These are phyloP conservation scores for Eilema griseolum DNA, from an alignment of 2,888 invertebrate genomes.

Conservation along the genomic window DNA sequence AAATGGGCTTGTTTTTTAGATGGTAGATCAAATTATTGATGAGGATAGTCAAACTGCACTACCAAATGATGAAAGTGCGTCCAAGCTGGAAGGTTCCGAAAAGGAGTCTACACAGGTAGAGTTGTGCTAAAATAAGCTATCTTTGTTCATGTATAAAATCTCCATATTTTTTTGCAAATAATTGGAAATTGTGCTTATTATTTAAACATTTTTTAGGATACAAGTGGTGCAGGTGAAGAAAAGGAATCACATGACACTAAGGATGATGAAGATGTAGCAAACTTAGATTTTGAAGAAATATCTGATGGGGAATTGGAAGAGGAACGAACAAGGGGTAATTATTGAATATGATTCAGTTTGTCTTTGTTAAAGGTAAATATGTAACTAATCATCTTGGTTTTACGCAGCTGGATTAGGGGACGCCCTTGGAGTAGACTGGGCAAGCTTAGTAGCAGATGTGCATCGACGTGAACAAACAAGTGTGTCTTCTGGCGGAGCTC, in stretches of 20 bases:
- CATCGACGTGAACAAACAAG: slow-evolving; percentile 83
- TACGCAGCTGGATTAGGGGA: slow-evolving; percentile 91
- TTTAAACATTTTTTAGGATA: slow-evolving; percentile 66
- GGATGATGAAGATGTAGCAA: slow-evolving; percentile 91
- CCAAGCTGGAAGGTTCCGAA: slow-evolving; percentile 74
- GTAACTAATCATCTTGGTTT: slow-evolving; percentile 3
- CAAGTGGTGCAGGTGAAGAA: slow-evolving; percentile 76
- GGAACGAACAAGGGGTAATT: slow-evolving; percentile 88
- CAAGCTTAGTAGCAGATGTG: slow-evolving; percentile 94
- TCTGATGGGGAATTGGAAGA: slow-evolving; percentile 96
- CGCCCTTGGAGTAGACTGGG: slow-evolving; percentile 98
- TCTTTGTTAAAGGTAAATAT: slow-evolving; percentile 6
- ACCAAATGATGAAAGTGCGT: slow-evolving; percentile 64
- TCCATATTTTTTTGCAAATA: not conserved
- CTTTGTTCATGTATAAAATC: not conserved
- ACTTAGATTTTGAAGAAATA: slow-evolving; percentile 95
- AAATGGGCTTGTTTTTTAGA: slow-evolving; percentile 55
- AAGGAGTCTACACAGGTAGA: slow-evolving; percentile 79
- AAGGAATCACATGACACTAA: slow-evolving; percentile 85
- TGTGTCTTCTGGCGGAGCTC: slow-evolving; percentile 86
- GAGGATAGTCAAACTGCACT: slow-evolving; percentile 76
- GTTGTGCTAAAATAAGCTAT: not conserved
- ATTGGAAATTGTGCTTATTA: not conserved
- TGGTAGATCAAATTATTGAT: slow-evolving; percentile 79
- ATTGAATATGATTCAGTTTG: not conserved